Evolutionary conservation across 2,888 invertebrate species (phyloP).

Genomic region (Eledone cirrhosa): DNA sequence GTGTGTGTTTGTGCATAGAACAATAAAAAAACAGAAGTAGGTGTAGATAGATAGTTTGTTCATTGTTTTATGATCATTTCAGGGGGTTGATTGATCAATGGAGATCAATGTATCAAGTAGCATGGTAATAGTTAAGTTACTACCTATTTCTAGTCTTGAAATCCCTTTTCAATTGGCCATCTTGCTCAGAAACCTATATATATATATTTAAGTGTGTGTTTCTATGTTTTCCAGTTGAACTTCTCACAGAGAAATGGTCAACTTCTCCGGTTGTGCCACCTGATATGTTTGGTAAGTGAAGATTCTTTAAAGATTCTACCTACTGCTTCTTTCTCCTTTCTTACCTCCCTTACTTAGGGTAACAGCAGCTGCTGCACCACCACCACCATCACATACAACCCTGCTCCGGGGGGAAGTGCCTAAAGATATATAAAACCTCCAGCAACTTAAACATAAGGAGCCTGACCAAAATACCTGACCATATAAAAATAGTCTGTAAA

Average conservation of each 20-base stretch:
- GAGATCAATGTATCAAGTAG: too few relatives aligned
- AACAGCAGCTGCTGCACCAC: too few relatives aligned
- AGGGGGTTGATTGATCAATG: too few relatives aligned
- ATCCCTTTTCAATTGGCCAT: background rate
- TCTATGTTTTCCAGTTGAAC: constrained; percentile 40
- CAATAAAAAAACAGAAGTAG: too few relatives aligned
- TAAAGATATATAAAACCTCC: too few relatives aligned
- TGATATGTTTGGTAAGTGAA: constrained; percentile 57
- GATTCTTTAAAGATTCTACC: background rate
- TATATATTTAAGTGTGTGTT: background rate
- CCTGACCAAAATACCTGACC: too few relatives aligned
- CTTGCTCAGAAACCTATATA: background rate
- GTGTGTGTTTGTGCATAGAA: too few relatives aligned
- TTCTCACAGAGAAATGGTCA: constrained; percentile 52
- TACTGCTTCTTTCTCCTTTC: background rate
- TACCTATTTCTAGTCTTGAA: background rate
- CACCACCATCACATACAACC: background rate
- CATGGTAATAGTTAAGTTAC: too few relatives aligned
- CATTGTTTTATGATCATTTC: too few relatives aligned
- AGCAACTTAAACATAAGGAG: too few relatives aligned
- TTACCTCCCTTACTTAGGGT: too few relatives aligned
- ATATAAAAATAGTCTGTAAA: too few relatives aligned
- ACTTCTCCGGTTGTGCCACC: constrained; percentile 51
- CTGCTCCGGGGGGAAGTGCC: background rate
- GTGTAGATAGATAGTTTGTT: background rate